These are phyloP conservation scores for Temnothorax nylanderi DNA, from an alignment of 1,140 invertebrate species.

Conservation along the genomic window DNA sequence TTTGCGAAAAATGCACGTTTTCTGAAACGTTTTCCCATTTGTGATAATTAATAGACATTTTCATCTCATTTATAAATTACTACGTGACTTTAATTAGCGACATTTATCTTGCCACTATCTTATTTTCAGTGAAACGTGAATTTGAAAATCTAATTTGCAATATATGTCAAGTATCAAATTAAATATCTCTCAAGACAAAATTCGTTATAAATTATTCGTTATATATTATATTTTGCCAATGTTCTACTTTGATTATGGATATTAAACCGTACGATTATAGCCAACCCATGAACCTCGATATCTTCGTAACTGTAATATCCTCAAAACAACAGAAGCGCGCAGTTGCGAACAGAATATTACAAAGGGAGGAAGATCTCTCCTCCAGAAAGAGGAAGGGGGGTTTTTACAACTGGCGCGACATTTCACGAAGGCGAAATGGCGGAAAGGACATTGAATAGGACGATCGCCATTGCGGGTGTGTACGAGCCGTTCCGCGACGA, in stretches of 20 bases:
- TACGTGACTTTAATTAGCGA: neutral
- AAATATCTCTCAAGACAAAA: neutral
- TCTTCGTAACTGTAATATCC: neutral
- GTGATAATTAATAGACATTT: neutral
- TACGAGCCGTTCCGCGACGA: conserved; percentile 42
- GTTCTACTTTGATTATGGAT: neutral
- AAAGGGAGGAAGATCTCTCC: neutral
- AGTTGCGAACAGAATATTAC: neutral
- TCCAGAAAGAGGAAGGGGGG: neutral
- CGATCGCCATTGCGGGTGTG: conserved; percentile 50
- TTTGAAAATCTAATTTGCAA: neutral
- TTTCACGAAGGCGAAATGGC: conserved; percentile 45
- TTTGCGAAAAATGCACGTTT: neutral
- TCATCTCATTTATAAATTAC: neutral
- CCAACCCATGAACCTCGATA: neutral
- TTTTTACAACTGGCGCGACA: conserved; percentile 33
- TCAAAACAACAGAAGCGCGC: neutral
- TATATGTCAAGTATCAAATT: neutral
- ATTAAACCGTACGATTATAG: neutral
- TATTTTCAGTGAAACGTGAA: neutral
- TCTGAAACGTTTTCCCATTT: neutral
- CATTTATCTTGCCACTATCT: neutral
- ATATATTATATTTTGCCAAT: neutral
- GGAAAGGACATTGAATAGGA: conserved; percentile 52
- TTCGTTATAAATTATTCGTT: neutral